These are phyloP conservation scores for Cinclus mexicanus DNA, from an alignment of 2,113 vertebrate species.

Conservation along the genomic window DNA sequence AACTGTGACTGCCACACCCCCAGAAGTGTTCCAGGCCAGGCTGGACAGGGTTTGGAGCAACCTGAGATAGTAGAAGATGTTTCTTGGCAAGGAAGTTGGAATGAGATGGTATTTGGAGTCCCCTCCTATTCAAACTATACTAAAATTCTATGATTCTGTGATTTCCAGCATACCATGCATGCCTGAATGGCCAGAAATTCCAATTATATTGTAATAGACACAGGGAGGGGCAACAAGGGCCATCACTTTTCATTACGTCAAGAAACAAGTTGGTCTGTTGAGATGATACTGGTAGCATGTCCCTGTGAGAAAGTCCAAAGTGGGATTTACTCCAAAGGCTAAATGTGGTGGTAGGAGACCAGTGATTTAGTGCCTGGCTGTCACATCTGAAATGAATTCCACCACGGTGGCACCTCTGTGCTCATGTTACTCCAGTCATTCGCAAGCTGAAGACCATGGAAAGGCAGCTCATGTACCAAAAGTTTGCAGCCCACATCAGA, in stretches of 20 bases:
- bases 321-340: background rate
- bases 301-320: background rate
- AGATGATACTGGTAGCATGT: background rate
- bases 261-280: background rate
- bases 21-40: background rate
- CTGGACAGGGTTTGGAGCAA: background rate
- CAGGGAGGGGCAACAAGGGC: background rate
- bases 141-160: background rate
- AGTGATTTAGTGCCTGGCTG: background rate
- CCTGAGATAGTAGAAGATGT: background rate
- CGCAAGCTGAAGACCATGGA: background rate
- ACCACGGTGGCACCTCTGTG: rapidly evolving
- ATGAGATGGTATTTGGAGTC: background rate
- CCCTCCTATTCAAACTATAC: background rate
- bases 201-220: background rate
- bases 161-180: background rate
- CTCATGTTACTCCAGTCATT: background rate
- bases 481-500: background rate
- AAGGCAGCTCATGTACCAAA: background rate
- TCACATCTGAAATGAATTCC: background rate
- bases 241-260: background rate
- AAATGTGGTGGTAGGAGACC: background rate
- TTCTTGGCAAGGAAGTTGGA: background rate
- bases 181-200: background rate
- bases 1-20: background rate